Conservation (phyloP, 2,888 invertebrate genomes). For the Tineola bisselliella region DNA sequence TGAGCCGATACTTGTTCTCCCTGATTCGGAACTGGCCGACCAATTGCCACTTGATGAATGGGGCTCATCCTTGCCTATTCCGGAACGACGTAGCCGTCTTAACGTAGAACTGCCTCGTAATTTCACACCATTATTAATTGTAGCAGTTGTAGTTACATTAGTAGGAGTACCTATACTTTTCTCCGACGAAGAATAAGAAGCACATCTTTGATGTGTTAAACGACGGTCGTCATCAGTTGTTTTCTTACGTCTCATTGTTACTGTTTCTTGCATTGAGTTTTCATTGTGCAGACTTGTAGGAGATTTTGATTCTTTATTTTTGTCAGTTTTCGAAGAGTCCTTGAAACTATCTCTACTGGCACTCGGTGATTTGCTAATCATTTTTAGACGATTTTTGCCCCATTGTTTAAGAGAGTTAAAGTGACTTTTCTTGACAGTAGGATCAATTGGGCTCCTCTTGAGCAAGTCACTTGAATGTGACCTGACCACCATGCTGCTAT, state of each 20-base stretch:
- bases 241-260: conserved; percentile 71
- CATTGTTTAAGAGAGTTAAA: conserved; percentile 86
- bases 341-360: conserved; percentile 62
- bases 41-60: conserved; percentile 94
- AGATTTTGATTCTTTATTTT: conserved; percentile 47
- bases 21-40: conserved; percentile 93
- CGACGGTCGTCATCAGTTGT: conserved; percentile 71
- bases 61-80: conserved; percentile 78
- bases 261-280: conserved; percentile 72
- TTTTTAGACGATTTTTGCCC: conserved; percentile 81
- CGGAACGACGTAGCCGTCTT: conserved; percentile 74
- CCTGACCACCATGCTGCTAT: conserved; percentile 66
- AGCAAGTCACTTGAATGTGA: conserved; percentile 82
- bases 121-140: conserved; percentile 73
- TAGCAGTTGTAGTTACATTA: conserved; percentile 61
- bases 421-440: conserved; percentile 67
- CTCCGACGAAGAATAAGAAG: conserved; percentile 80
- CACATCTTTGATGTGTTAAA: conserved; percentile 78
- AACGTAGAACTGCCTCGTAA: conserved; percentile 79
- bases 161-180: conserved; percentile 72
- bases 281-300: conserved; percentile 63
- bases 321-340: conserved; percentile 47
- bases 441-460: conserved; percentile 73
- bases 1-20: conserved; percentile 84
- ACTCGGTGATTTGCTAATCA: conserved; percentile 74